These are phyloP conservation scores for Harpegnathos saltator DNA, from an alignment of 1,140 invertebrate genomes.

Conservation along the genomic window DNA sequence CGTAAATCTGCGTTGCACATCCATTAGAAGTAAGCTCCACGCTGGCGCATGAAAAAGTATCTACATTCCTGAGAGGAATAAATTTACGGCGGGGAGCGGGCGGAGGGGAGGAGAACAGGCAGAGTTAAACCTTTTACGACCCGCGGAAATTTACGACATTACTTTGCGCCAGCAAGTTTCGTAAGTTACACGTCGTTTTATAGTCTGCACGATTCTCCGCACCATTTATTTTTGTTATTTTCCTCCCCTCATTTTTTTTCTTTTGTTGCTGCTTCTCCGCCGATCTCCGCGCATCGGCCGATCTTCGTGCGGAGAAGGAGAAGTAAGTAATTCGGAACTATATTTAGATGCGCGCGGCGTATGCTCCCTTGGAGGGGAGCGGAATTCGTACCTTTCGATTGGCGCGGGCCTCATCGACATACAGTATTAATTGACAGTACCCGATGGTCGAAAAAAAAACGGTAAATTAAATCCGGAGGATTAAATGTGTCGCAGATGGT, in stretches of 20 bases:
- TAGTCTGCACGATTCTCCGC: slow-evolving; percentile 35
- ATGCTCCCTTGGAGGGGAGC: too few species aligned
- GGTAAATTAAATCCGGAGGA: too few species aligned
- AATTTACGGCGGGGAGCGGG: slow-evolving; percentile 11
- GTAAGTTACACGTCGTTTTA: slow-evolving; percentile 45
- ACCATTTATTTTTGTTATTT: not conserved
- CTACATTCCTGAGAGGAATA: slow-evolving; percentile 41
- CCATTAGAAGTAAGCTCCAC: slow-evolving; percentile 27
- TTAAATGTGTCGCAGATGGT: too few species aligned
- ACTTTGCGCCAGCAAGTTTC: slow-evolving; percentile 14
- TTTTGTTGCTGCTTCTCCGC: too few species aligned
- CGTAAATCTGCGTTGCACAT: not conserved
- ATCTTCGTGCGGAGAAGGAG: too few species aligned
- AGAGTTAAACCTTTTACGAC: slow-evolving; percentile 42
- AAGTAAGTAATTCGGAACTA: not conserved
- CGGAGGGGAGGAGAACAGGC: not conserved
- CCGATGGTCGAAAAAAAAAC: not conserved
- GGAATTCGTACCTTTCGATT: not conserved
- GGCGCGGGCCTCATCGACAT: not conserved
- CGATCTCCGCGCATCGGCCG: not conserved
- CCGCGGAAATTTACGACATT: slow-evolving; percentile 47
- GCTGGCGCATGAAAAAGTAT: slow-evolving; percentile 29
- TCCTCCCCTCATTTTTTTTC: not conserved
- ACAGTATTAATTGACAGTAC: slow-evolving; percentile 1
- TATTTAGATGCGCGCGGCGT: not conserved